Conservation (phyloP, 2,888 invertebrate species). For the Dynastes hyllus region DNA sequence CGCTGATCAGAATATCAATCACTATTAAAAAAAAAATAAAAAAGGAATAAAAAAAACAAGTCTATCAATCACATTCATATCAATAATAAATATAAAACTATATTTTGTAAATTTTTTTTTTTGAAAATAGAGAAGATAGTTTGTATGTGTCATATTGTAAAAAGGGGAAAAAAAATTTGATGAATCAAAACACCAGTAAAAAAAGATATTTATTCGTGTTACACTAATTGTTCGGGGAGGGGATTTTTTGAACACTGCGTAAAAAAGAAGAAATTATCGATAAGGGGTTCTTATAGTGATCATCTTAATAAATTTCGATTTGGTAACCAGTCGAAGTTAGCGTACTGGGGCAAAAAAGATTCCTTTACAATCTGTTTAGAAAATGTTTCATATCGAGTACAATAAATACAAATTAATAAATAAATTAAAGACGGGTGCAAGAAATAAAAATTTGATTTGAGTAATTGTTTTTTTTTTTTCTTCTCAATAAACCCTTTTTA, state of each 20-base stretch:
- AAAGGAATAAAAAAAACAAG: neutral
- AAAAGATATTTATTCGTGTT: constrained; percentile 32
- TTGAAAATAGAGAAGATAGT: constrained; percentile 65
- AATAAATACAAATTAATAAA: constrained; percentile 47
- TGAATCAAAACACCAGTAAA: constrained; percentile 51
- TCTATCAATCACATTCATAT: constrained; percentile 48
- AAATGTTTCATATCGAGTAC: constrained; percentile 52
- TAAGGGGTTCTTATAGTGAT: neutral
- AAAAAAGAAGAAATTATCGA: neutral
- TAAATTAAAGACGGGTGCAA: constrained; percentile 53
- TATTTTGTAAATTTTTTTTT: constrained; percentile 55
- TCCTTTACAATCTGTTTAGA: constrained; percentile 41
- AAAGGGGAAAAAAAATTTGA: constrained; percentile 51
- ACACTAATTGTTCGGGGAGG: constrained; percentile 47
- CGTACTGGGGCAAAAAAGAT: constrained; percentile 43
- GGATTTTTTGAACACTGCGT: constrained; percentile 44
- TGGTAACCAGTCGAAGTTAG: neutral
- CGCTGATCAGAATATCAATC: constrained; percentile 8
- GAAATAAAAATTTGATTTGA: constrained; percentile 65
- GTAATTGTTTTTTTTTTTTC: constrained; percentile 56
- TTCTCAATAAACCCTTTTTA: neutral
- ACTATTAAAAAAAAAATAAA: neutral
- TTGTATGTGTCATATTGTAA: constrained; percentile 59
- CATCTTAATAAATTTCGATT: neutral
- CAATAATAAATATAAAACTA: constrained; percentile 48